Base-by-base conservation (phyloP, 2,888 invertebrate species). In the Drosophila diplacantha region DNA sequence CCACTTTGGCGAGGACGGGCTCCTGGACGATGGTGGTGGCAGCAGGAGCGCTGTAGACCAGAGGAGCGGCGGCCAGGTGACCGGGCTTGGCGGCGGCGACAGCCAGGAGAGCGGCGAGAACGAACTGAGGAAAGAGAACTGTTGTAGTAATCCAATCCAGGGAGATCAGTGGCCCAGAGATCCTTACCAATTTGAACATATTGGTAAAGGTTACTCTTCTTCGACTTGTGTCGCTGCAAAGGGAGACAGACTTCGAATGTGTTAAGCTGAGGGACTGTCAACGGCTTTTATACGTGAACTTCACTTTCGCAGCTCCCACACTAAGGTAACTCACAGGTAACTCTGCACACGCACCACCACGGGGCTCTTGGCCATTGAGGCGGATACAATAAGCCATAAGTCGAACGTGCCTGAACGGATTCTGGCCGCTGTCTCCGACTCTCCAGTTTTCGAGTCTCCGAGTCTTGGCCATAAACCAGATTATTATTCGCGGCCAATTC, bases 131-230 rank as follows among this genome's bases (percentile, higher is more conserved):
- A n/a, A 14, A 18, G 41, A 5, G 12, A 31, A 32, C 1, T 2
- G 16, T 12, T 44, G 20, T 20, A 16, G 18, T 39, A 56, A 44
- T 20, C 18, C 56, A 35, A 7, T 35, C 18, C 9, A 14, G 6
- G 3, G 12, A 16, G 3, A 20, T 20, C 14, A 14, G 14, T 14
- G 3, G 7, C 9, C 24, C 8, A 5, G 3, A 12, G 41, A 18
- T 35, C 73, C 87, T 86, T 73, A 87, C 87, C 87, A 87, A 85
- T 83, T 87, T 87, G 85, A 84, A 87, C 87, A 87, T 87, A 69
- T 87, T 87, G 83, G 59, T 41, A 49, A 54, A 14, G 54, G 56
- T 16, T 62, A 75, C 22, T 20, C 83, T 84, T 86, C 84, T 87
- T 77, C 84, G 85, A 84, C 85, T 85, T 76, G 74, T 81, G 79